A percentile compares a stretch with the other conserved stretches of the same genome.
Evolutionary conservation across 2,888 invertebrate genomes (phyloP).

Genomic region (Ochlodes sylvanus): DNA sequence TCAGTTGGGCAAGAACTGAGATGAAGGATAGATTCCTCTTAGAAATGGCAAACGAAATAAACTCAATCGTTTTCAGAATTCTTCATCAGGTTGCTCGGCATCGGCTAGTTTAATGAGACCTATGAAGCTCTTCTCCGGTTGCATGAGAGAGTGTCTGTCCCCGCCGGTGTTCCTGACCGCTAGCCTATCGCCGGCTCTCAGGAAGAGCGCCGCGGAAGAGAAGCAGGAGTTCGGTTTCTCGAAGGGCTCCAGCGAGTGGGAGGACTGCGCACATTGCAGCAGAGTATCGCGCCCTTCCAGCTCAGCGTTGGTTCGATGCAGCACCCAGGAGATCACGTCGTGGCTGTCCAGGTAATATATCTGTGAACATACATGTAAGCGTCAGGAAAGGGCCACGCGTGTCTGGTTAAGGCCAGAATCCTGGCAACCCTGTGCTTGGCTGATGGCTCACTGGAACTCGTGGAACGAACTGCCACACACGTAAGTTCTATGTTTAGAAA

Average conservation of each 20-base stretch:
- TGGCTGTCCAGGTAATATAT: constrained; percentile 92
- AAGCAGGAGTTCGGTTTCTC: constrained; percentile 90
- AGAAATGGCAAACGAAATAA: background rate
- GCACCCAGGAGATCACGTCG: constrained; percentile 90
- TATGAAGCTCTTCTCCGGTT: constrained; percentile 92
- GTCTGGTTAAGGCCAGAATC: no score
- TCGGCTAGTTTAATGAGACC: constrained; percentile 91
- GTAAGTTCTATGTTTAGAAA: no score
- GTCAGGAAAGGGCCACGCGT: no score
- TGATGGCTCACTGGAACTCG: no score
- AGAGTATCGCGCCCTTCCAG: constrained; percentile 85
- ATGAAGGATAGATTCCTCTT: background rate
- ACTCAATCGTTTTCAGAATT: constrained; percentile 53
- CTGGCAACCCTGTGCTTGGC: no score
- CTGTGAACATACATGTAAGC: constrained; percentile 61
- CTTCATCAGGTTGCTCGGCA: constrained; percentile 69
- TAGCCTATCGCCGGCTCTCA: constrained; percentile 87
- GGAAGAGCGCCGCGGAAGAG: constrained; percentile 88
- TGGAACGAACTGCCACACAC: no score
- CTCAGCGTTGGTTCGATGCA: constrained; percentile 84
- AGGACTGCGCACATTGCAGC: constrained; percentile 90
- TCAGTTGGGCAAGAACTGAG: constrained; percentile 43
- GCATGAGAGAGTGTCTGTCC: constrained; percentile 88
- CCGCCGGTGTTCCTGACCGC: constrained; percentile 89
- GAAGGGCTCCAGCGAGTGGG: constrained; percentile 80